Base-by-base conservation (phyloP, 2,797 vertebrate genomes). In the Myoxocephalus aenaeus region DNA sequence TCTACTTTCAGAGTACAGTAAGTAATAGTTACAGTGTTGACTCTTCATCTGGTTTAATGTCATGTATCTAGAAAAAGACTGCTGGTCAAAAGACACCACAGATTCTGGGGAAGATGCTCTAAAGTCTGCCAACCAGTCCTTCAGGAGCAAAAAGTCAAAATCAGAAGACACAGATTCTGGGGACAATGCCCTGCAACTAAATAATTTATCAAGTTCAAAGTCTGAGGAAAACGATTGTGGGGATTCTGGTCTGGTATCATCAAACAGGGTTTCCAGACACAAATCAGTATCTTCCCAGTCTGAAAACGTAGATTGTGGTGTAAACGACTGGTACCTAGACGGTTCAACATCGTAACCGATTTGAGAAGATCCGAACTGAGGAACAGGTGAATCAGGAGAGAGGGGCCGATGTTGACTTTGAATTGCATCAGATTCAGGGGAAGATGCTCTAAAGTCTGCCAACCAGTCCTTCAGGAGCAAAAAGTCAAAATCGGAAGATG, bases 101-200 rank as follows among this genome's bases (percentile, higher is more conserved):
- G 36, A 36, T 36, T 36, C 36, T 29, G 29, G 29, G 29, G 29
- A 29, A 14, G 40, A 42, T 42, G 68, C 40, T 69, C 75, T 64
- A 3, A 85, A 57, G 15, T 75, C 68, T 13, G 27, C 14, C 17
- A 77, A 22, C 80, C 61, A 75, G 18, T 80, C 66, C n/a, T 25
- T 34, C 18, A 75, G 40, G 11, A 2, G 5, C n/a, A 13, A 22
- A 53, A 22, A 22, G n/a, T 53, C 18, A 2, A 53, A 53, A 22
- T 22, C 50, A 5, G 50, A 25, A 25, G 50, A 53, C n/a, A 25
- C 4, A 0, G 50, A 53, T 22, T 53, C 50, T 53, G 50, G 50
- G 50, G 50, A 53, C n/a, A 53, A 22, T 5, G 50, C 4, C 50
- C 50, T 53, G 3, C 1, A 22, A 5, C 4, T 12, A 53, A 53